Evolutionary conservation across 2,888 invertebrate species (phyloP), one percentile per base, ranked within the genome.

Genomic region (Tenthredo livida): DNA sequence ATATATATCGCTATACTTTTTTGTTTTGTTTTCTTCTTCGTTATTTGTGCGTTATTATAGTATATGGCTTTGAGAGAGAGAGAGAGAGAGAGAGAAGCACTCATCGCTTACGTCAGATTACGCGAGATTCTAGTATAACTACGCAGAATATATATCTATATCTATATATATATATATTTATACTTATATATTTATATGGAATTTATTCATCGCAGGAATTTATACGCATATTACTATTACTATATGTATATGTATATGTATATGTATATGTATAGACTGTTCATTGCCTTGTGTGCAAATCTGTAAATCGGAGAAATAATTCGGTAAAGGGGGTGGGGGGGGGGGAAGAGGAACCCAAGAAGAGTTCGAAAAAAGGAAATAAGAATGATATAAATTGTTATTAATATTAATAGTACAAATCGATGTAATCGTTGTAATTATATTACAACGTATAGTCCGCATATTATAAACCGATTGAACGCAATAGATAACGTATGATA

Each of bases 81-180:
- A 43, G 9, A 73, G 72, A 9, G n/a, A 33, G 72, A 9, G n/a
- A 33, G 70, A 43, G 9, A 73, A 73, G 43, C 17, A 21, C 21
- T 10, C 29, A 40, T 73, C 72, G 72, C 72, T 73, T 73, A 73
- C 72, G 72, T 73, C 72, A 73, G 72, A 43, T 73, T 73, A 37
- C 72, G 72, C 72, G 72, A 43, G 21, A 43, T 73, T 43, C 72
- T 43, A 40, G 37, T 17, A 40, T 40, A 43, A 40, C 40, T 43
- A 21, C 43, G 37, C 72, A 43, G 72, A 37, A 21, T 21, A 73
- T 9, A 43, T 43, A 73, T 40, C 0, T n/a, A 61, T 61, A 61
- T n/a, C 2, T 61, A 25, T 25, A 12, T 12, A 3, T 25, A 2
- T 21, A 25, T 61, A 10, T 21, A 25, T 61, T 10, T 61, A 25